These are phyloP conservation scores for Zaprionus inermis DNA, from an alignment of 1,140 invertebrate species.

Conservation along the genomic window DNA sequence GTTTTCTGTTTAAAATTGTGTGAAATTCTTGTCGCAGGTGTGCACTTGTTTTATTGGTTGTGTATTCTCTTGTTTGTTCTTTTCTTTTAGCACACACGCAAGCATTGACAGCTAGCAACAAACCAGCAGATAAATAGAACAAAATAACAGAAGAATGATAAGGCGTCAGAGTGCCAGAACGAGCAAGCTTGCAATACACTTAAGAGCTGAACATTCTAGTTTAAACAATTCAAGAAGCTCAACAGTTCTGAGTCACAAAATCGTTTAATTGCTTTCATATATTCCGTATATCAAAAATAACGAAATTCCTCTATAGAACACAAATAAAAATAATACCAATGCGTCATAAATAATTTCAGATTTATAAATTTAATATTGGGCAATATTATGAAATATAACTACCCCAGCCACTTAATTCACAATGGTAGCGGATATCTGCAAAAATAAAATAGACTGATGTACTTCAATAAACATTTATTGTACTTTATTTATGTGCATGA, in stretches of 20 bases:
- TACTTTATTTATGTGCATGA: background rate
- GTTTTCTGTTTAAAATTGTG: slow-evolving; percentile 53
- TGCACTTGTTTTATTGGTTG: slow-evolving; percentile 54
- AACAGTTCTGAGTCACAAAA: background rate
- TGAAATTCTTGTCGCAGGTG: slow-evolving; percentile 79
- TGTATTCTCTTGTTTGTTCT: background rate
- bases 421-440: slow-evolving; percentile 61
- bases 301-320: background rate
- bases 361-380: background rate
- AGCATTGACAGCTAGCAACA: slow-evolving; percentile 60
- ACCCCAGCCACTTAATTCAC: slow-evolving; percentile 21
- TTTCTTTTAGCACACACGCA: slow-evolving; percentile 1
- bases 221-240: background rate
- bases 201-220: slow-evolving; percentile 9
- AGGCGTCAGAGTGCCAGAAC: no score
- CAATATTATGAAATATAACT: background rate
- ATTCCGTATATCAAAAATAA: background rate
- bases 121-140: slow-evolving; percentile 55
- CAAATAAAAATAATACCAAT: background rate
- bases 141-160: slow-evolving; percentile 55
- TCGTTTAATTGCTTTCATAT: background rate
- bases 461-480: slow-evolving; percentile 32
- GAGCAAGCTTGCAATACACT: slow-evolving; percentile 3
- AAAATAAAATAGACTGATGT: slow-evolving; percentile 2
- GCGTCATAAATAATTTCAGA: slow-evolving; percentile 6